phyloP scores from a whole-genome alignment of 2,888 invertebrate genomes.

The Scaptomyza polygonia region DNA sequence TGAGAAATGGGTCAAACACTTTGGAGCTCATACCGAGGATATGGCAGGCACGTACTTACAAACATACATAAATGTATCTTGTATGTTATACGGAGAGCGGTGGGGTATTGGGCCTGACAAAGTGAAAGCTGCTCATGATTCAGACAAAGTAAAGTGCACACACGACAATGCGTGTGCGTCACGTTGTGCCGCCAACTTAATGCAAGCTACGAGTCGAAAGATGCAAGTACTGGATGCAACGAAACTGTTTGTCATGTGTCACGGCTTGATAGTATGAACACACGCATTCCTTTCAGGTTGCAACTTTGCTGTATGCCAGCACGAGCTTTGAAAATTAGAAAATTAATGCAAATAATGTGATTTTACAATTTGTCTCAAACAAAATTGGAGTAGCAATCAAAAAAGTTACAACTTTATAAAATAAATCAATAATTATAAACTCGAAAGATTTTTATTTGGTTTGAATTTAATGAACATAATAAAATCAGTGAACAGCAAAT shows the following conservation, averaged over 20 bases:
- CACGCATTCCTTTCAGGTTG: conserved; percentile 32
- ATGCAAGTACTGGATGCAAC: conserved; percentile 1
- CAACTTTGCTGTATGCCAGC: conserved; percentile 23
- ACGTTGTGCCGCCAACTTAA: conserved; percentile 60
- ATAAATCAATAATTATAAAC: background rate
- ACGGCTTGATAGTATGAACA: conserved; percentile 64
- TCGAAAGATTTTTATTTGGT: background rate
- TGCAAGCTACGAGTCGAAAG: conserved; percentile 47
- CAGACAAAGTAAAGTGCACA: conserved; percentile 64
- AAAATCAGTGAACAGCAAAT: background rate
- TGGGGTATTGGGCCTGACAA: background rate
- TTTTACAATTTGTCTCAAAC: conserved; percentile 26
- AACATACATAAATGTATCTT: conserved; percentile 8
- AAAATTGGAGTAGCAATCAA: background rate
- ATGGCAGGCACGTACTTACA: conserved; percentile 60
- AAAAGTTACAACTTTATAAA: background rate
- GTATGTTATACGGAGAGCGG: conserved; percentile 1
- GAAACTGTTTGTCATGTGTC: conserved; percentile 56
- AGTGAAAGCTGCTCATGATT: conserved; percentile 51
- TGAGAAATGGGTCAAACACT: conserved; percentile 68
- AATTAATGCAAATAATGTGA: conserved; percentile 55
- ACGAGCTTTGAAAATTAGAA: conserved; percentile 45
- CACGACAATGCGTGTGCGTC: conserved; percentile 76
- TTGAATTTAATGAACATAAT: background rate
- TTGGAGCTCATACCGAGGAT: conserved; percentile 39